phyloP scores from a whole-genome alignment of 2,797 vertebrate genomes.

The Enteromius paludinosus region DNA sequence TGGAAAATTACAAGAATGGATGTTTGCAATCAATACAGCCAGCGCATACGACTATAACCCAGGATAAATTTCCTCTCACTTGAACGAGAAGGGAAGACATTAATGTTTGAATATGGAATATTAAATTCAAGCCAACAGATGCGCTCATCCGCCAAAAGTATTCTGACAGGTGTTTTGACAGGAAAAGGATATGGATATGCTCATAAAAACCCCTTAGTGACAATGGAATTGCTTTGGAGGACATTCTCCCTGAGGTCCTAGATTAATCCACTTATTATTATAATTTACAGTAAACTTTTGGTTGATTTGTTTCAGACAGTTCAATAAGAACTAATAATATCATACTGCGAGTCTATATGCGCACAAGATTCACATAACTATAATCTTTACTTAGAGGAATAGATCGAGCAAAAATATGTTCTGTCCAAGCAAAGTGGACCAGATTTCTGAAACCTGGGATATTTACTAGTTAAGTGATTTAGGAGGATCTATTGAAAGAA shows the following conservation, averaged over 20 bases:
- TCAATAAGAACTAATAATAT: not conserved
- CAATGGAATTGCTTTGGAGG: conserved; percentile 48
- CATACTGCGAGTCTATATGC: not conserved
- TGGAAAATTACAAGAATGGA: conserved; percentile 16
- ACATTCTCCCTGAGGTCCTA: conserved; percentile 27
- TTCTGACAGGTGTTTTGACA: conserved; percentile 56
- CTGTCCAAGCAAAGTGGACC: not conserved
- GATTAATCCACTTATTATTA: conserved; percentile 31
- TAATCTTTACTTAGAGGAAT: not conserved
- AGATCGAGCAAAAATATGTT: not conserved
- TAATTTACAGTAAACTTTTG: conserved; percentile 24
- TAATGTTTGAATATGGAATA: conserved; percentile 53
- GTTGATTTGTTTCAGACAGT: conserved; percentile 5
- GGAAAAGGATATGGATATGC: conserved; percentile 30
- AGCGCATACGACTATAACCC: conserved; percentile 50
- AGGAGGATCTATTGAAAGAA: not conserved
- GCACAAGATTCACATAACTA: not conserved
- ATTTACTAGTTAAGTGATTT: not conserved
- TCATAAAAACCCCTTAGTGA: conserved; percentile 47
- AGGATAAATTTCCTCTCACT: conserved; percentile 58
- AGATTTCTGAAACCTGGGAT: not conserved
- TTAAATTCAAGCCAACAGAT: conserved; percentile 36
- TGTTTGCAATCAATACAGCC: conserved; percentile 42
- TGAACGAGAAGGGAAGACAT: conserved; percentile 37
- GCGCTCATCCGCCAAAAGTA: conserved; percentile 41